phyloP scores from a whole-genome alignment of 2,113 vertebrate genomes.

The Hoplias malabaricus region DNA sequence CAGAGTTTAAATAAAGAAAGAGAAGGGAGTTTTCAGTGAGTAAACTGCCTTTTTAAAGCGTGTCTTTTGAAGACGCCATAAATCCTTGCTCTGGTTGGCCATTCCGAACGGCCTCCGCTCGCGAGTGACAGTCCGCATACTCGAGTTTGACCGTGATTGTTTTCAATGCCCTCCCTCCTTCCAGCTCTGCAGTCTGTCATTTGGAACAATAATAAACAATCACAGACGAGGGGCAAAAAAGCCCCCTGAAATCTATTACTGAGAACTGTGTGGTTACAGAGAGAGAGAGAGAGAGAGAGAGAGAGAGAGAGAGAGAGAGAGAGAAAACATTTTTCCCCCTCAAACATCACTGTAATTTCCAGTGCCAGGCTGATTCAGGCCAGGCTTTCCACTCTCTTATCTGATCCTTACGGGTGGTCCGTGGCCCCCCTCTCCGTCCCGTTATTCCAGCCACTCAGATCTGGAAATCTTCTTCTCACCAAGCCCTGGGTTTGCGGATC shows the following conservation, averaged over 20 bases:
- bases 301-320: slow-evolving; percentile 17
- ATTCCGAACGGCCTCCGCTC: slow-evolving; percentile 40
- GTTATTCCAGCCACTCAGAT: slow-evolving; percentile 48
- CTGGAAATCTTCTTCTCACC: slow-evolving; percentile 59
- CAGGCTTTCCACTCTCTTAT: slow-evolving; percentile 70
- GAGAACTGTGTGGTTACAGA: slow-evolving; percentile 63
- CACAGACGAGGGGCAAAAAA: slow-evolving; percentile 53
- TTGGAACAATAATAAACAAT: slow-evolving; percentile 77
- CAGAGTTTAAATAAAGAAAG: not conserved
- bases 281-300: not conserved
- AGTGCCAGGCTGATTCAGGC: slow-evolving; percentile 70
- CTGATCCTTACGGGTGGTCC: slow-evolving; percentile 75
- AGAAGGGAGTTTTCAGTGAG: slow-evolving; percentile 30
- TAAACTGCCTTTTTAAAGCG: slow-evolving; percentile 44
- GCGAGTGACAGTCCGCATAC: slow-evolving; percentile 60
- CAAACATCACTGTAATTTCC: slow-evolving; percentile 67
- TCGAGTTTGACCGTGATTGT: slow-evolving; percentile 62
- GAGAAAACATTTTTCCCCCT: not conserved
- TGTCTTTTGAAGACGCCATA: slow-evolving; percentile 66
- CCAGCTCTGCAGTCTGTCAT: slow-evolving; percentile 73
- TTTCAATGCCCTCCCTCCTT: slow-evolving; percentile 52
- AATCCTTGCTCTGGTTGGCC: slow-evolving; percentile 55
- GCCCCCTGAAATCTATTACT: slow-evolving; percentile 72
- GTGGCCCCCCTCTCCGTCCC: slow-evolving; percentile 34
- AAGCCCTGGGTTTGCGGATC: slow-evolving; percentile 46